Percentiles rank a stretch among this genome's conserved stretches.
Conservation (phyloP, 2,797 vertebrate genomes). For the Falco concolor region DNA sequence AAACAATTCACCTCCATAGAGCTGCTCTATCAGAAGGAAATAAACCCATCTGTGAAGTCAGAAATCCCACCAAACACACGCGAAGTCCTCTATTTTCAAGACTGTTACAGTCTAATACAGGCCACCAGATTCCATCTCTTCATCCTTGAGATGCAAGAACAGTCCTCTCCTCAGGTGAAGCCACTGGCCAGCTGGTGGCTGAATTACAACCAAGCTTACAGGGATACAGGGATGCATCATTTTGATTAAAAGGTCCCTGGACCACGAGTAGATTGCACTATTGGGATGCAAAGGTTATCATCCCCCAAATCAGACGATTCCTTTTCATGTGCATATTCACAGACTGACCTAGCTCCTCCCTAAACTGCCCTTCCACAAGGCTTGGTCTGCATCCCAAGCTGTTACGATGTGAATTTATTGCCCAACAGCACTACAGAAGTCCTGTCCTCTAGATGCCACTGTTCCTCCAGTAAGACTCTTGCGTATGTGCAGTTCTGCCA, state of each 20-base stretch:
- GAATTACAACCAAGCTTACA: neutral
- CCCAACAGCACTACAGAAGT: neutral
- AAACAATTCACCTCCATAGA: neutral
- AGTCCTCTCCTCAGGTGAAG: neutral
- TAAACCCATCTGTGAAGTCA: neutral
- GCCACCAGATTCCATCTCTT: neutral
- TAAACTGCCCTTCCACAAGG: neutral
- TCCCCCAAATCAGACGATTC: neutral
- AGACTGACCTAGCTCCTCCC: neutral
- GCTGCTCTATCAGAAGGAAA: neutral
- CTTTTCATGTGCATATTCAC: rapidly evolving
- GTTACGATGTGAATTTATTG: neutral
- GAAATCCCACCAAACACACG: neutral
- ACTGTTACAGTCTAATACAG: neutral
- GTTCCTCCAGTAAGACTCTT: neutral
- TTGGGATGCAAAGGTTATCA: neutral
- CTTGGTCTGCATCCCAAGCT: neutral
- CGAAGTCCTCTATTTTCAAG: neutral
- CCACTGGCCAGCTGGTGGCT: neutral
- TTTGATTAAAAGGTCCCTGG: neutral
- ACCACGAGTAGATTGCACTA: neutral
- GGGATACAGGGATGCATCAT: neutral
- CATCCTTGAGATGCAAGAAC: neutral
- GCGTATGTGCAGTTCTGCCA: neutral
- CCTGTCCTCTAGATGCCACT: constrained; percentile 32